phyloP scores from a whole-genome alignment of 2,888 invertebrate genomes.

The Oegoconia quadripuncta region DNA sequence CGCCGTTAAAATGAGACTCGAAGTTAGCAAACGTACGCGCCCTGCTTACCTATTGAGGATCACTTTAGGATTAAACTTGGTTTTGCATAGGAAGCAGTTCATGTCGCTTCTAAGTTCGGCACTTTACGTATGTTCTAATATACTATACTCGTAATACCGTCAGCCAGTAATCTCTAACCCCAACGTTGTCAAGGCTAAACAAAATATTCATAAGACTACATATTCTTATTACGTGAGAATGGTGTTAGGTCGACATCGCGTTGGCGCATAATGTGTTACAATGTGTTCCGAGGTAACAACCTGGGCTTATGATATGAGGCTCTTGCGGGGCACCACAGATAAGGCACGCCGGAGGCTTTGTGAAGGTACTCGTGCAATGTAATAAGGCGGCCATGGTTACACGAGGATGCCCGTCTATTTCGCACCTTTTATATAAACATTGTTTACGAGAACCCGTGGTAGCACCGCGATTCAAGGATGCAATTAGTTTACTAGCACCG shows the following conservation, averaged over 20 bases:
- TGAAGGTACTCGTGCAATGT: slow-evolving; percentile 60
- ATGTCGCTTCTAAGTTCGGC: too few species aligned
- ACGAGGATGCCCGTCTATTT: slow-evolving; percentile 46
- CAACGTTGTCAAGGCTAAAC: slow-evolving; percentile 45
- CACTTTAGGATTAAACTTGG: too few species aligned
- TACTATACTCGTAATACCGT: slow-evolving; percentile 13
- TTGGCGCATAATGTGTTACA: slow-evolving; percentile 70
- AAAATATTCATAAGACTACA: slow-evolving; percentile 65
- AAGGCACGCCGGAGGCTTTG: slow-evolving; percentile 71
- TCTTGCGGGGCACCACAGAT: slow-evolving; percentile 63
- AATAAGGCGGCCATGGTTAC: slow-evolving; percentile 61
- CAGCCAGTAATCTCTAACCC: slow-evolving; percentile 44
- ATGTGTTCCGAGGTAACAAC: slow-evolving; percentile 73
- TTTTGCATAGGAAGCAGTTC: too few species aligned
- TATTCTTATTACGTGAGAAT: slow-evolving; percentile 62
- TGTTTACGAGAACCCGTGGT: slow-evolving; percentile 42
- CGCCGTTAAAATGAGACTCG: slow-evolving; percentile 19
- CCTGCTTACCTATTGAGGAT: slow-evolving; percentile 33
- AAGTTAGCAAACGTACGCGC: slow-evolving; percentile 36
- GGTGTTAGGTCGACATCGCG: slow-evolving; percentile 56
- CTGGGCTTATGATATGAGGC: slow-evolving; percentile 69
- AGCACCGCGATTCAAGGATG: slow-evolving; percentile 42
- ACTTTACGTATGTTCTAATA: not conserved
- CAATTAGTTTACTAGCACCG: slow-evolving; percentile 42
- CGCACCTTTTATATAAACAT: slow-evolving; percentile 60